These are phyloP conservation scores for Spea multiplicata DNA, from an alignment of 2,113 vertebrate species.

Conservation along the genomic window DNA sequence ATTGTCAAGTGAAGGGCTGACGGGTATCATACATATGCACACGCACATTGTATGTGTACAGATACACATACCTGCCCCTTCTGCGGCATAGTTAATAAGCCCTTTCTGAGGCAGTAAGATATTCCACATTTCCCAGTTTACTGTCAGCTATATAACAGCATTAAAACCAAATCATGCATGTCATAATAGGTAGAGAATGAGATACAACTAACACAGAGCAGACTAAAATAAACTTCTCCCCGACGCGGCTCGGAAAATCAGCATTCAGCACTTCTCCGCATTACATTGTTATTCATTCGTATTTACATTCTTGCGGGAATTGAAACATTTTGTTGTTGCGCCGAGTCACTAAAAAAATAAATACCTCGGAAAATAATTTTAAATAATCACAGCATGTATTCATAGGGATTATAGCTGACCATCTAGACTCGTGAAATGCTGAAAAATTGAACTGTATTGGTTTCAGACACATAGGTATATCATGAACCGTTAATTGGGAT, in stretches of 20 bases:
- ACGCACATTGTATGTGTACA: too few species aligned
- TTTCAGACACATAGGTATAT: conserved; percentile 50
- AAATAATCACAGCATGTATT: neutral
- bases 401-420: conserved; percentile 1
- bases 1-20: too few species aligned
- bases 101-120: too few species aligned
- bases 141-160: too few species aligned
- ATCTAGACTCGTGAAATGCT: neutral
- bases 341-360: conserved; percentile 26
- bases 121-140: too few species aligned
- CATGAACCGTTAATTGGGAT: conserved; percentile 58
- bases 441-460: conserved; percentile 21
- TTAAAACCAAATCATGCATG: conserved; percentile 13
- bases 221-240: conserved; percentile 6
- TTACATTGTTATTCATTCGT: conserved; percentile 26
- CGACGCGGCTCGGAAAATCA: conserved; percentile 12
- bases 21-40: too few species aligned
- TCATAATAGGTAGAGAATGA: conserved; percentile 14
- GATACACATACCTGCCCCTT: too few species aligned
- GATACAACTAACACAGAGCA: conserved; percentile 8
- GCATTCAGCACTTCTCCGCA: conserved; percentile 31
- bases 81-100: too few species aligned
- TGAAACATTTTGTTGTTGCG: conserved; percentile 15
- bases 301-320: conserved; percentile 18
- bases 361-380: conserved; percentile 18